Evolutionary conservation across 2,888 invertebrate genomes (phyloP).

Genomic region (Ormia ochracea): DNA sequence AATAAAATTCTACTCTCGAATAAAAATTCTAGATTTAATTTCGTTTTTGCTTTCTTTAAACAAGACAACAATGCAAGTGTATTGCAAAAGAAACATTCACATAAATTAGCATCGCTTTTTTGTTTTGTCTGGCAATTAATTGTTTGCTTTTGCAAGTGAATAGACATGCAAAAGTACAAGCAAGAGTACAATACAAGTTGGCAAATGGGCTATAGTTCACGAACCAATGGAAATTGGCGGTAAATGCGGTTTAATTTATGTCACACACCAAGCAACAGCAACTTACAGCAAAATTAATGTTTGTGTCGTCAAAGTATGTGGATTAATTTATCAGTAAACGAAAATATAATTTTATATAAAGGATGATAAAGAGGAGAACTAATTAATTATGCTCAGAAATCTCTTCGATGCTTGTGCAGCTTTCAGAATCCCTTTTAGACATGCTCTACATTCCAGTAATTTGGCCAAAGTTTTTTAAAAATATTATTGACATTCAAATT

Average conservation of each 20-base stretch:
- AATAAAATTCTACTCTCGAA: not conserved
- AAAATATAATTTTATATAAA: no score
- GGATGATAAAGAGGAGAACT: not conserved
- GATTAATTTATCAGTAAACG: slow-evolving; percentile 3
- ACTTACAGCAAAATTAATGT: slow-evolving; percentile 7
- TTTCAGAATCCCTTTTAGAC: no score
- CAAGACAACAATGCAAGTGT: not conserved
- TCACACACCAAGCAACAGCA: slow-evolving; percentile 35
- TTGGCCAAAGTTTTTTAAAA: no score
- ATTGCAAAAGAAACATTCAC: slow-evolving; percentile 28
- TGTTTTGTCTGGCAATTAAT: slow-evolving; percentile 42
- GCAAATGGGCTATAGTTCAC: not conserved
- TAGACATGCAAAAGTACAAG: not conserved
- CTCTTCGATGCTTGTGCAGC: not conserved
- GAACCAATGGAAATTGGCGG: slow-evolving; percentile 40
- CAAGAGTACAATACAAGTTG: not conserved
- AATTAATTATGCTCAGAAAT: not conserved
- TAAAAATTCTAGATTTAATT: not conserved
- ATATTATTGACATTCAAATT: not conserved
- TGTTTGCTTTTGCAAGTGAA: slow-evolving; percentile 31
- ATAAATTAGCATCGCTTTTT: slow-evolving; percentile 37
- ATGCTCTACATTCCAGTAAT: no score
- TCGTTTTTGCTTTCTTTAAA: not conserved
- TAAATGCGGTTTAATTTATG: slow-evolving; percentile 58
- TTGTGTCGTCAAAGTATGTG: not conserved